Conservation (phyloP, 2,113 vertebrate species). For the Rhinolophus ferrumequinum region DNA sequence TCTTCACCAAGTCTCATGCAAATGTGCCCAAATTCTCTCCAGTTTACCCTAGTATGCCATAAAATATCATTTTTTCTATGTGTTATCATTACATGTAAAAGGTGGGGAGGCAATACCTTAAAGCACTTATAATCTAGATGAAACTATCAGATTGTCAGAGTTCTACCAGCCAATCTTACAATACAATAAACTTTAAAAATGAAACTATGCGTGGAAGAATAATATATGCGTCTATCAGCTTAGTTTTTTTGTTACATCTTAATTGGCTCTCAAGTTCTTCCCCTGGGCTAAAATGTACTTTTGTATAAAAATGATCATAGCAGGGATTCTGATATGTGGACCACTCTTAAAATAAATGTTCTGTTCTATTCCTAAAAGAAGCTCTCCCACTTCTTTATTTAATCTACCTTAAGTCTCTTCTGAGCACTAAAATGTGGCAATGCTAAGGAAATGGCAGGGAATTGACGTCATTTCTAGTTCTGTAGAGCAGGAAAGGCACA, state of each 20-base stretch:
- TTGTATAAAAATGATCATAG: neutral
- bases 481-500: neutral
- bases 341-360: constrained; percentile 9
- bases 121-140: neutral
- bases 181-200: neutral
- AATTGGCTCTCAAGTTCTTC: neutral
- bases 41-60: neutral
- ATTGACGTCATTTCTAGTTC: neutral
- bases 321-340: neutral
- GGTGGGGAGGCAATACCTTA: neutral
- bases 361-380: neutral
- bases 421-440: neutral
- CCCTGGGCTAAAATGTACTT: neutral
- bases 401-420: neutral
- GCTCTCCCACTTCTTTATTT: neutral
- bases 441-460: neutral
- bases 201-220: neutral
- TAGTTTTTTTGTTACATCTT: neutral
- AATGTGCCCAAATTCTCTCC: neutral
- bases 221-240: neutral
- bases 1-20: neutral
- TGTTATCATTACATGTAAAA: neutral
- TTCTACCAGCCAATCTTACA: neutral
- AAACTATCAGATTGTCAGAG: neutral
- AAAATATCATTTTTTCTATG: neutral